A percentile compares a stretch with the other conserved stretches of the same genome.
Evolutionary conservation across 2,797 vertebrate genomes (phyloP).

Genomic region (Lepus oiostolus): DNA sequence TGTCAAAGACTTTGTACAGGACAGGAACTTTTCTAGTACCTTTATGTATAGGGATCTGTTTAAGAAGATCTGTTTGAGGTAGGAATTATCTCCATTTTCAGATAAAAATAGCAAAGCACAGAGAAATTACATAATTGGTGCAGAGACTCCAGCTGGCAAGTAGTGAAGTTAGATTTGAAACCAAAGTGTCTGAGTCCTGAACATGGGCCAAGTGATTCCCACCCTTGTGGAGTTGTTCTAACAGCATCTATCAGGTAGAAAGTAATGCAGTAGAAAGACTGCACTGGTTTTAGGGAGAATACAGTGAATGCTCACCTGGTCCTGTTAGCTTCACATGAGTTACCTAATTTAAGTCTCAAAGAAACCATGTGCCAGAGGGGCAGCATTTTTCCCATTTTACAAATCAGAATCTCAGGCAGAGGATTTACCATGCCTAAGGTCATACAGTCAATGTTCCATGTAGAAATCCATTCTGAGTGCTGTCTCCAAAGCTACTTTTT

Average conservation of each 20-base stretch:
- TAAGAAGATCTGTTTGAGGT: not conserved
- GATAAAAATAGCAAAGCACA: not conserved
- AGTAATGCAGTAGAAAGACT: not conserved
- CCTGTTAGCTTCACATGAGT: not conserved
- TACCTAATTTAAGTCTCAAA: not conserved
- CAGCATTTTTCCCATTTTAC: not conserved
- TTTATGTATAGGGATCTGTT: not conserved
- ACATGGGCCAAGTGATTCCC: not conserved
- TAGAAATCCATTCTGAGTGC: not conserved
- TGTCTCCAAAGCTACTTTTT: constrained; percentile 22
- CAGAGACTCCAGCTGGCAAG: not conserved
- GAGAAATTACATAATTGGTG: not conserved
- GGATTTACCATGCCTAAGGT: not conserved
- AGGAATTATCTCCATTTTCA: not conserved
- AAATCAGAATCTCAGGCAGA: not conserved
- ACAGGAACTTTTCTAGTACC: not conserved
- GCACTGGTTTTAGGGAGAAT: not conserved
- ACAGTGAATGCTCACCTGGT: not conserved
- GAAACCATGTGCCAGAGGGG: not conserved
- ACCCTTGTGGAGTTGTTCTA: not conserved
- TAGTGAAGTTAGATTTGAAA: not conserved
- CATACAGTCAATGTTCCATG: not conserved
- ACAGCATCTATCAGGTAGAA: not conserved
- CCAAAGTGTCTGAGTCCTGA: not conserved
- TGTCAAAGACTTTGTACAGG: not conserved